Percentiles rank a stretch among this genome's conserved stretches.
These are phyloP conservation scores for Tenthredo scrophulariae DNA, from an alignment of 2,888 invertebrate species.

Conservation along the genomic window DNA sequence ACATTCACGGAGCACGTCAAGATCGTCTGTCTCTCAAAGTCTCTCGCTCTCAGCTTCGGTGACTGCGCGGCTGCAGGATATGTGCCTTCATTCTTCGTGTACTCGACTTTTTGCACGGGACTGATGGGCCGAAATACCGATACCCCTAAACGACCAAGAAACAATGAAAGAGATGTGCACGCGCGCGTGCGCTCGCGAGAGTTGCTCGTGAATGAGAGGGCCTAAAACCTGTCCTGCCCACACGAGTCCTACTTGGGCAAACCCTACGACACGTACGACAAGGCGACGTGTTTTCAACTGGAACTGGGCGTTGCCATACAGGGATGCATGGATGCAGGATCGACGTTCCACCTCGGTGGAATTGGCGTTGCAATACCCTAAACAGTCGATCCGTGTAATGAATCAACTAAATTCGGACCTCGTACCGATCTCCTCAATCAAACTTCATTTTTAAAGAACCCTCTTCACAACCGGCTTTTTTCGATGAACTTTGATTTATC, in stretches of 20 bases:
- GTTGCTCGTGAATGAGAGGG: slow-evolving; percentile 72
- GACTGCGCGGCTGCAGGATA: slow-evolving; percentile 5
- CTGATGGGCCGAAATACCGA: slow-evolving; percentile 67
- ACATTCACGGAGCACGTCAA: slow-evolving; percentile 28
- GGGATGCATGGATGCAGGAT: slow-evolving; percentile 38
- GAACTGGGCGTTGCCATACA: slow-evolving; percentile 56
- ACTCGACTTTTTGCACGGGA: slow-evolving; percentile 67
- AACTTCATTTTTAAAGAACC: slow-evolving; percentile 21
- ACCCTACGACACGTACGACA: slow-evolving; percentile 62
- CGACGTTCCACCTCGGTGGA: slow-evolving; percentile 30
- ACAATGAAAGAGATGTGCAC: slow-evolving; percentile 70
- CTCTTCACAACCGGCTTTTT: slow-evolving; percentile 1
- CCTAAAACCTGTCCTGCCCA: slow-evolving; percentile 70
- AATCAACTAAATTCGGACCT: slow-evolving; percentile 30
- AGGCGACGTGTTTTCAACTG: slow-evolving; percentile 61
- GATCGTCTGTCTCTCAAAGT: slow-evolving; percentile 21
- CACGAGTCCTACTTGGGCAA: slow-evolving; percentile 64
- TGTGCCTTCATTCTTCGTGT: slow-evolving; percentile 60
- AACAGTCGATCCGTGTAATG: slow-evolving; percentile 35
- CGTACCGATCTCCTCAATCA: slow-evolving; percentile 14
- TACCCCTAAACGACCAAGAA: slow-evolving; percentile 69
- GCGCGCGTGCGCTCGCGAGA: slow-evolving; percentile 58
- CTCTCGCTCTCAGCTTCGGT: slow-evolving; percentile 8
- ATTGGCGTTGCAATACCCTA: slow-evolving; percentile 37
- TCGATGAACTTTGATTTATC: background rate